A percentile compares a stretch with the other conserved stretches of the same genome.
These are phyloP conservation scores for Grammomys surdaster DNA, from an alignment of 2,113 vertebrate genomes.

Conservation along the genomic window DNA sequence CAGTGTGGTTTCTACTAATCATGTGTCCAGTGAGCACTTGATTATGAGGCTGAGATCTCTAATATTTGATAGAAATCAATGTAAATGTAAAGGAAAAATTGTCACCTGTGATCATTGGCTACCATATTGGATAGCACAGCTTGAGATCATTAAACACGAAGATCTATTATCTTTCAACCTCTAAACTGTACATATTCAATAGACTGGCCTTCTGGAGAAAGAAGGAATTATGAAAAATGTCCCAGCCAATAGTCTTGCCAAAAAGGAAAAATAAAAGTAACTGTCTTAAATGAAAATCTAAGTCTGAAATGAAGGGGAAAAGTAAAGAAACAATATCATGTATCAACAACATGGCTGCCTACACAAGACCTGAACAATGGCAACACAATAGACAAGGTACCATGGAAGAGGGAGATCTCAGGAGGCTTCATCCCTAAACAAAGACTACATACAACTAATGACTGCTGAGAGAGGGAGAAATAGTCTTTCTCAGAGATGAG, in stretches of 20 bases:
- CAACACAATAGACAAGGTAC: neutral
- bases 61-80: neutral
- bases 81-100: neutral
- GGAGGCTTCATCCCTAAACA: neutral
- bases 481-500: neutral
- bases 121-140: too few relatives aligned
- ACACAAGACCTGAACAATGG: neutral
- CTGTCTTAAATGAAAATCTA: neutral
- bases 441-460: neutral
- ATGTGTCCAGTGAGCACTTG: neutral
- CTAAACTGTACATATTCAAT: neutral
- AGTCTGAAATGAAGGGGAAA: neutral
- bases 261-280: neutral
- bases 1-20: neutral
- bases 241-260: neutral
- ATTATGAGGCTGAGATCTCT: neutral
- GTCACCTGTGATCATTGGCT: neutral
- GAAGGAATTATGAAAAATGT: neutral
- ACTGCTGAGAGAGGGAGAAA: neutral
- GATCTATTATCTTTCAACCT: neutral
- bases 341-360: neutral
- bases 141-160: neutral
- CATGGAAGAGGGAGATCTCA: too few relatives aligned
- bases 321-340: too few relatives aligned
- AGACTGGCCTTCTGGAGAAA: neutral